phyloP scores from a whole-genome alignment of 2,113 vertebrate genomes.

The Psephotus haematonotus region DNA sequence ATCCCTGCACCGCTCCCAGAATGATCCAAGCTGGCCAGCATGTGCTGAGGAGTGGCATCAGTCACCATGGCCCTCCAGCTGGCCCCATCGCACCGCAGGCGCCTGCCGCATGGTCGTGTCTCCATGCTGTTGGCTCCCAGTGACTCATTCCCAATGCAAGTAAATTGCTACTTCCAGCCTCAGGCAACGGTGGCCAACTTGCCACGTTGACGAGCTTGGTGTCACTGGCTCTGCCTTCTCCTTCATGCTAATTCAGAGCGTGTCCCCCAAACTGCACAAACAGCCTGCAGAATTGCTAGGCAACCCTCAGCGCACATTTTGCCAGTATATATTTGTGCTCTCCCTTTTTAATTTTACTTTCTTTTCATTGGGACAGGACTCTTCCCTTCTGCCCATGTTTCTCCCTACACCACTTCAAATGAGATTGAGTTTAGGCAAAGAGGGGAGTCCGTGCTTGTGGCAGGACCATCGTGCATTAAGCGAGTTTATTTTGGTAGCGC shows the following conservation, averaged over 20 bases:
- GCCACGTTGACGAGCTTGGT: background rate
- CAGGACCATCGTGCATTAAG: slow-evolving; percentile 21
- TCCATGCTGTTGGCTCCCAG: background rate
- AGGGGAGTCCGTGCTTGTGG: slow-evolving; percentile 52
- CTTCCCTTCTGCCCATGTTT: slow-evolving; percentile 3
- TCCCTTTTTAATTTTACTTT: slow-evolving; percentile 20
- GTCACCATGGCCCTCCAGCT: background rate
- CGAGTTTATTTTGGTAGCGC: slow-evolving; percentile 57
- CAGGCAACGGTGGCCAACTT: background rate
- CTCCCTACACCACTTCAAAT: slow-evolving; percentile 55
- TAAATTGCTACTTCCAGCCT: slow-evolving; percentile 32
- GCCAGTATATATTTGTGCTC: background rate
- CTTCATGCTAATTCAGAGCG: background rate
- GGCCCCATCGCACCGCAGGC: accelerated
- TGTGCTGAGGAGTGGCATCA: background rate
- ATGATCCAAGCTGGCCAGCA: background rate
- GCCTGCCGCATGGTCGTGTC: accelerated
- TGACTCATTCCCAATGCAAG: background rate
- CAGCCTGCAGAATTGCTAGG: background rate
- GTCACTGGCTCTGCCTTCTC: background rate
- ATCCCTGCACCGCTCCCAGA: accelerated
- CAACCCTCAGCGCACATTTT: background rate
- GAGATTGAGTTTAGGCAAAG: slow-evolving; percentile 20
- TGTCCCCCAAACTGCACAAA: background rate
- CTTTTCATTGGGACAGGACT: background rate